Conservation (phyloP, 2,888 invertebrate genomes). For the Strigamia transsilvanica region DNA sequence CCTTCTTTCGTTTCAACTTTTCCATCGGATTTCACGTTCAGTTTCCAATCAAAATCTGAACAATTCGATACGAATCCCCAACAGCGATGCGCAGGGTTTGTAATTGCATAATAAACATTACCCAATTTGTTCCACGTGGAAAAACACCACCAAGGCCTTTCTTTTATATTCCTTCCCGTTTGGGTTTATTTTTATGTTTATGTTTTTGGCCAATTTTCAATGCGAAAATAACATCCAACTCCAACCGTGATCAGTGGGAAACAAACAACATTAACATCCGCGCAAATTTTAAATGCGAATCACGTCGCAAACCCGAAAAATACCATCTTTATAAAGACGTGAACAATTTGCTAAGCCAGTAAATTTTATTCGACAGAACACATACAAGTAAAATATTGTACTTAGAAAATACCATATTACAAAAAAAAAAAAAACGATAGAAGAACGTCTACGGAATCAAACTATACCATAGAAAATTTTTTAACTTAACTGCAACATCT, state of each 20-base stretch:
- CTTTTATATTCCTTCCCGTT: neutral
- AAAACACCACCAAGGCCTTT: neutral
- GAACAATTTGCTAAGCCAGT: too few relatives aligned
- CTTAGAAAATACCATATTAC: neutral
- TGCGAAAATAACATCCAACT: neutral
- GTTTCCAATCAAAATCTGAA: neutral
- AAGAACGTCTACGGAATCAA: neutral
- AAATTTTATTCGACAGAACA: too few relatives aligned
- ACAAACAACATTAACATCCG: neutral
- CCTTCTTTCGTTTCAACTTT: neutral
- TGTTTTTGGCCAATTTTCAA: neutral
- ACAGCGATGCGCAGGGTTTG: neutral
- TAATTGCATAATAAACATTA: neutral
- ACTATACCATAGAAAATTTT: neutral
- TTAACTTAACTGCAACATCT: slow-evolving; percentile 2
- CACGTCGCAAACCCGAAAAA: too few relatives aligned
- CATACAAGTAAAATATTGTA: neutral
- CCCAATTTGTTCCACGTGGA: slow-evolving; percentile 4
- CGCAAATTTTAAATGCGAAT: too few relatives aligned
- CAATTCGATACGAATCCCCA: neutral
- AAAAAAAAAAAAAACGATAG: slow-evolving; percentile 1
- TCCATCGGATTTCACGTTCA: neutral
- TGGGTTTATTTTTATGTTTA: neutral
- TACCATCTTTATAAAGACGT: too few relatives aligned
- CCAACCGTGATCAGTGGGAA: neutral